These are phyloP conservation scores for Odontophorus gujanensis DNA, from an alignment of 2,113 vertebrate genomes.

Conservation along the genomic window DNA sequence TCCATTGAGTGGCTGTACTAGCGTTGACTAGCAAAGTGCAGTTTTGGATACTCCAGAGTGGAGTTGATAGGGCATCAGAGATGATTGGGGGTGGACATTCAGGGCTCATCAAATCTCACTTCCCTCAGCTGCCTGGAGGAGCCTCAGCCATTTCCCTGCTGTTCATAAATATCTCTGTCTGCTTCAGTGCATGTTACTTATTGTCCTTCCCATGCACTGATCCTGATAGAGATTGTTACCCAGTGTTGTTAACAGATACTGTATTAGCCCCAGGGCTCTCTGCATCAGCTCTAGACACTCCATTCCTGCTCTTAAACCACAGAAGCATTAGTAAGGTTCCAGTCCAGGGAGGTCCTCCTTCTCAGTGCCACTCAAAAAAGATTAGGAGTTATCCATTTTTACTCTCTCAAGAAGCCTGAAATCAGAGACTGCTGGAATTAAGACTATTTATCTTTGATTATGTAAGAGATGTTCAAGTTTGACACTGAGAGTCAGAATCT, in stretches of 20 bases:
- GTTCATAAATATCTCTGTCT: background rate
- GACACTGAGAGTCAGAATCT: background rate
- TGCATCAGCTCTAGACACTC: background rate
- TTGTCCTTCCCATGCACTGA: background rate
- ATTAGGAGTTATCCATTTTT: background rate
- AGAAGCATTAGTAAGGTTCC: background rate
- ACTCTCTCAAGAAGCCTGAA: background rate
- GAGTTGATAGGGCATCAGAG: background rate
- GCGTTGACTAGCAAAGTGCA: background rate
- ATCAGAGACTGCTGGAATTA: background rate
- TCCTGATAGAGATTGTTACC: background rate
- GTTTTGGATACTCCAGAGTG: background rate
- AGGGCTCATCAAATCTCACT: background rate
- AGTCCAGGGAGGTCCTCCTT: background rate
- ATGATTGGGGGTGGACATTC: background rate
- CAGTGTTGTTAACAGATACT: background rate
- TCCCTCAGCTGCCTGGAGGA: background rate
- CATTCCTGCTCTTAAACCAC: background rate
- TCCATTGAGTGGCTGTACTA: background rate
- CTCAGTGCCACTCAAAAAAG: background rate
- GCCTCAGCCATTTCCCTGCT: background rate
- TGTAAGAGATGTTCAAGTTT: background rate
- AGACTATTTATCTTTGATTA: background rate
- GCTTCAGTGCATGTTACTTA: background rate
- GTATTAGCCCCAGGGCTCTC: rapidly evolving